Evolutionary conservation across 1,140 invertebrate species (phyloP), one percentile per base, ranked within the genome.

Genomic region (Drosophila micromelanica): DNA sequence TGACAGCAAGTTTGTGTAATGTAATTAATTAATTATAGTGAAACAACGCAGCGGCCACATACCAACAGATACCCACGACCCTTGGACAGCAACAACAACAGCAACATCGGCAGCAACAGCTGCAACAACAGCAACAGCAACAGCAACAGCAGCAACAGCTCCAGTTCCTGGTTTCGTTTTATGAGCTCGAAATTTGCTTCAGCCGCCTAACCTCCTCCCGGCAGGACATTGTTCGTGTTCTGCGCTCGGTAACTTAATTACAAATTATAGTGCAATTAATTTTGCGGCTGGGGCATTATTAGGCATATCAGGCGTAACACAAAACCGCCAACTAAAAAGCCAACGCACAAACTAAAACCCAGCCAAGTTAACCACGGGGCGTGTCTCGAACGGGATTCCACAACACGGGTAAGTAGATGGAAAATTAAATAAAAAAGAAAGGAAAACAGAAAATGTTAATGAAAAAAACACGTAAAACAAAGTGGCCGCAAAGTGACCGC

Each of bases 201-300:
- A 27, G 8, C 42, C 13, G 11, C 3, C n/a, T 37, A 23, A 3
- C 23, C 0, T n/a, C 23, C 37, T 0, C 40, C 27, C 13, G n/a
- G 32, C 56, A 77, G 49, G 49, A 46, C 59, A 76, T 48, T 64
- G 73, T 77, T 73, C 63, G 48, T 89, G 75, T 87, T 82, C 23
- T 46, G 55, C 69, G 71, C 56, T 51, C 48, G 80, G 80, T 82
- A 77, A 90, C 87, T 90, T 90, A 90, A 90, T 90, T 86, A 90
- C 86, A 86, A 86, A 90, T 90, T 90, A 90, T 84, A 90, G 81
- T 90, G 81, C 89, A 90, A 90, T 90, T 90, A 90, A 90, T 90
- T 90, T 59, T 85, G 81, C 77, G 73, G 73, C 73, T 52, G 38
- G 62, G 80, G 81, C 81, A 80, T 85, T 86, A 85, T 85, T 86